Percentiles rank a stretch among this genome's conserved stretches.
phyloP scores from a whole-genome alignment of 2,113 vertebrate genomes.

The Pachyramphus minor region DNA sequence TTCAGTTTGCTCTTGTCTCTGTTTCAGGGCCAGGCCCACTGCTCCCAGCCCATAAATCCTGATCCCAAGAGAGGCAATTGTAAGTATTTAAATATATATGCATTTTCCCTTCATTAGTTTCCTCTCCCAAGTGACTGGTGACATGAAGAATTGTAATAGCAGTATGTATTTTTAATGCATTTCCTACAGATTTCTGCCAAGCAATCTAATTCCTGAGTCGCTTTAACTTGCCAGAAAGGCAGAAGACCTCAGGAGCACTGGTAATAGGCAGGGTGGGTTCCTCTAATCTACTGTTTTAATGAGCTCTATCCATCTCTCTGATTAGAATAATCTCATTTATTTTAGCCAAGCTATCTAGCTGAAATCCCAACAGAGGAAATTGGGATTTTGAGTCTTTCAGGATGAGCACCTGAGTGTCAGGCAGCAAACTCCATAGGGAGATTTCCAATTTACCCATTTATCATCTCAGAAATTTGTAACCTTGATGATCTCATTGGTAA shows the following conservation, averaged over 20 bases:
- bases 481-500: neutral
- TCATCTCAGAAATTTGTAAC: neutral
- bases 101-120: slow-evolving; percentile 15
- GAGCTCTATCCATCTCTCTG: slow-evolving; percentile 23
- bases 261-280: neutral
- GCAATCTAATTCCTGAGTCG: slow-evolving; percentile 56
- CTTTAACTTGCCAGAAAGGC: slow-evolving; percentile 46
- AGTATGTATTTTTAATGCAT: slow-evolving; percentile 70
- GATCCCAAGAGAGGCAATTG: slow-evolving; percentile 23
- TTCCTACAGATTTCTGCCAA: slow-evolving; percentile 69
- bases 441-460: neutral
- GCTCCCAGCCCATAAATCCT: slow-evolving; percentile 61
- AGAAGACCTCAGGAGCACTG: neutral
- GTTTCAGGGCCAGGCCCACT: neutral
- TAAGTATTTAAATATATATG: slow-evolving; percentile 42
- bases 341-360: neutral
- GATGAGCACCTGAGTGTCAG: neutral
- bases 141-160: slow-evolving; percentile 67
- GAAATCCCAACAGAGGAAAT: neutral
- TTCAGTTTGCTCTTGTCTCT: neutral
- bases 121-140: slow-evolving; percentile 51
- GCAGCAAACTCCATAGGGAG: neutral
- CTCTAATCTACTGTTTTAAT: slow-evolving; percentile 36
- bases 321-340: slow-evolving; percentile 28
- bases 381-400: neutral